Percentiles rank a stretch among this genome's conserved stretches.
Evolutionary conservation across 2,888 invertebrate genomes (phyloP).

Genomic region (Urechis unicinctus): DNA sequence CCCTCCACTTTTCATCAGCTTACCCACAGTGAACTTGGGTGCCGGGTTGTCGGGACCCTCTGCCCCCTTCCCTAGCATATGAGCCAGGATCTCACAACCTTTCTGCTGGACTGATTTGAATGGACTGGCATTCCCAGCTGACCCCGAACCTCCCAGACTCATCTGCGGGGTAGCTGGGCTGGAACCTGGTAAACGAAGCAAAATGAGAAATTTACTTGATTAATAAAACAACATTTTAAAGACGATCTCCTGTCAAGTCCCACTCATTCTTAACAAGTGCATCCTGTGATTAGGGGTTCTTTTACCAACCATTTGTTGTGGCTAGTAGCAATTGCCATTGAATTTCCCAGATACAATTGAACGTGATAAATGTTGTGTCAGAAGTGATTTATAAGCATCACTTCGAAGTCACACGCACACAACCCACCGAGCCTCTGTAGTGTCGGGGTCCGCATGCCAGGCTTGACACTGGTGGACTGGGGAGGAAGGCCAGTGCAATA

Average conservation of each 20-base stretch:
- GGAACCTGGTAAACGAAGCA: too few relatives aligned
- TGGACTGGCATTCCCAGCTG: slow-evolving; percentile 15
- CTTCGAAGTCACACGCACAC: too few relatives aligned
- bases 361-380: too few relatives aligned
- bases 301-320: too few relatives aligned
- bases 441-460: neutral
- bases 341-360: too few relatives aligned
- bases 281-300: too few relatives aligned
- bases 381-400: too few relatives aligned
- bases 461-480: too few relatives aligned
- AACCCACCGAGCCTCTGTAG: slow-evolving; percentile 1
- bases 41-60: slow-evolving; percentile 13
- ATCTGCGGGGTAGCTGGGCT: slow-evolving; percentile 30
- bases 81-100: slow-evolving; percentile 29
- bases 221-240: neutral
- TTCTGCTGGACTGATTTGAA: slow-evolving; percentile 25
- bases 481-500: too few relatives aligned
- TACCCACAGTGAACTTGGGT: slow-evolving; percentile 19
- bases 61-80: slow-evolving; percentile 22
- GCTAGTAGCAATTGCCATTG: too few relatives aligned
- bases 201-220: neutral
- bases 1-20: too few relatives aligned
- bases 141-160: slow-evolving; percentile 19
- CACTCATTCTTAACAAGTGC: neutral
- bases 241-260: neutral